Conservation (phyloP, 2,888 invertebrate genomes). For the Tyria jacobaeae region DNA sequence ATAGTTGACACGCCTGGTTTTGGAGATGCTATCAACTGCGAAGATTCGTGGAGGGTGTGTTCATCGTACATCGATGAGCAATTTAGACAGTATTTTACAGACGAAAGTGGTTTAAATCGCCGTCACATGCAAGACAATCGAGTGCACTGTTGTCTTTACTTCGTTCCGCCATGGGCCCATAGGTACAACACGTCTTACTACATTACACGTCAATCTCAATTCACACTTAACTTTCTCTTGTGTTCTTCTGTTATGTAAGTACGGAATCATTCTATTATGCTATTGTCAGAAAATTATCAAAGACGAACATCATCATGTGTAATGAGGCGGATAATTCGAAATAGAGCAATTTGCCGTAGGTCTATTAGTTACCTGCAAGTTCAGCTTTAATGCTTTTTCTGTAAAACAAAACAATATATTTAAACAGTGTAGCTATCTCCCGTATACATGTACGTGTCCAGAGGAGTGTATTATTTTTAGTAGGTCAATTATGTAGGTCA, state of each 20-base stretch:
- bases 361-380: slow-evolving; percentile 21
- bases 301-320: slow-evolving; percentile 45
- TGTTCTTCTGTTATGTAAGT: slow-evolving; percentile 39
- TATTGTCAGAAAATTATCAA: slow-evolving; percentile 32
- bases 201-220: slow-evolving; percentile 27
- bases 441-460: slow-evolving; percentile 43
- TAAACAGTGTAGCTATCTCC: slow-evolving; percentile 22
- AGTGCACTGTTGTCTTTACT: slow-evolving; percentile 98
- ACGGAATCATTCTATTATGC: slow-evolving; percentile 43
- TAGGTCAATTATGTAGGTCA: slow-evolving; percentile 54
- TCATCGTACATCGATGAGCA: slow-evolving; percentile 97
- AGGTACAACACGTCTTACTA: slow-evolving; percentile 87
- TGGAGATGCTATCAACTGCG: slow-evolving; percentile 97
- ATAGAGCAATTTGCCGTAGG: slow-evolving; percentile 46
- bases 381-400: slow-evolving; percentile 5
- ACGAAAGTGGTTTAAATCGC: slow-evolving; percentile 97
- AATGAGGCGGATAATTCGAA: slow-evolving; percentile 57
- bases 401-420: slow-evolving; percentile 5
- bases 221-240: slow-evolving; percentile 39
- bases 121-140: slow-evolving; percentile 98
- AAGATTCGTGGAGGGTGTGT: slow-evolving; percentile 97
- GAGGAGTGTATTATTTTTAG: slow-evolving; percentile 55
- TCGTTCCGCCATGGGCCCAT: slow-evolving; percentile 98
- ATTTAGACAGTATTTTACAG: slow-evolving; percentile 93
- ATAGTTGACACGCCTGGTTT: slow-evolving; percentile 99